phyloP scores from a whole-genome alignment of 2,888 invertebrate species.

The Trypoxylon attenuatum region DNA sequence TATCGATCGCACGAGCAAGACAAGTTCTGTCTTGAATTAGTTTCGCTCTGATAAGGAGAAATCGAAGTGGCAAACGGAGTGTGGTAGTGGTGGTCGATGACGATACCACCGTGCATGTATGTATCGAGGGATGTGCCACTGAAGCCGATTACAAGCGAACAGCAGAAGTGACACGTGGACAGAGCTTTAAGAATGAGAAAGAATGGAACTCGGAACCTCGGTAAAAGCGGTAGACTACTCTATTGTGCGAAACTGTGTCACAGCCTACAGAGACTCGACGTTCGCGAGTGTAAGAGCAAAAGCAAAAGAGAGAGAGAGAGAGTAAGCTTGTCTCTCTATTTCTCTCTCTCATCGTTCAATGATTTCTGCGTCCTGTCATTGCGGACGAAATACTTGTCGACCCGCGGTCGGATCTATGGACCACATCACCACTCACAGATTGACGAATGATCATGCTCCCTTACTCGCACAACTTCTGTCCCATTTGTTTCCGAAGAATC shows the following conservation, averaged over 20 bases:
- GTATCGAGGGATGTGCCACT: background rate
- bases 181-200: conserved; percentile 31
- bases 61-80: background rate
- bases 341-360: background rate
- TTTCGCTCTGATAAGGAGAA: background rate
- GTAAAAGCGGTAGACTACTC: conserved; percentile 37
- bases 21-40: background rate
- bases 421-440: too few species aligned
- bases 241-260: conserved; percentile 55
- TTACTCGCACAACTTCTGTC: too few species aligned
- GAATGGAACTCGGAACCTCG: conserved; percentile 25
- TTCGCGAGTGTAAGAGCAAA: conserved; percentile 34
- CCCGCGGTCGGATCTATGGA: background rate
- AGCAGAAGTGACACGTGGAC: background rate
- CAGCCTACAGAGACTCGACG: conserved; percentile 45
- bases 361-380: background rate
- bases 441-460: too few species aligned
- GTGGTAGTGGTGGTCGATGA: background rate
- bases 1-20: background rate
- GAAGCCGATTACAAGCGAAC: background rate
- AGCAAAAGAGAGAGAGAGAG: conserved; percentile 41
- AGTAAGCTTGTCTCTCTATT: too few species aligned
- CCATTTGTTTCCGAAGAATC: too few species aligned
- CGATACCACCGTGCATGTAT: background rate
- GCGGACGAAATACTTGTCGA: too few species aligned